These are phyloP conservation scores for Phanerotoma sp. DNA, from an alignment of 2,888 invertebrate species.

Conservation along the genomic window DNA sequence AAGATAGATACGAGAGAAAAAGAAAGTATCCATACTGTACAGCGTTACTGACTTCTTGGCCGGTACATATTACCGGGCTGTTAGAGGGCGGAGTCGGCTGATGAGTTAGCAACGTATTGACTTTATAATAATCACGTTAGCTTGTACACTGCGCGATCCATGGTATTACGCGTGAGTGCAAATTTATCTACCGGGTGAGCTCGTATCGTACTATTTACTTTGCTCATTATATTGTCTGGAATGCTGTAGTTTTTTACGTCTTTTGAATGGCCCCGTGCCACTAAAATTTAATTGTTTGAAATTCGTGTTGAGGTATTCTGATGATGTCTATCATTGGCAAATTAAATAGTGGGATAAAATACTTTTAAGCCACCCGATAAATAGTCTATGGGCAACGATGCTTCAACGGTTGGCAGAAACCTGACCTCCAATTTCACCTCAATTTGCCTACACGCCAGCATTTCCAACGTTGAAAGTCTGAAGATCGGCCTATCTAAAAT, in stretches of 20 bases:
- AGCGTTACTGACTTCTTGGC: slow-evolving; percentile 55
- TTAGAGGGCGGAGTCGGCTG: slow-evolving; percentile 57
- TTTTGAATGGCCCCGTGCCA: too few species aligned
- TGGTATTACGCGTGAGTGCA: slow-evolving; percentile 47
- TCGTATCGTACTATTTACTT: background rate
- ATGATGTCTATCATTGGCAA: background rate
- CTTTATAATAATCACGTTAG: slow-evolving; percentile 58
- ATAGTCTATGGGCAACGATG: slow-evolving; percentile 27
- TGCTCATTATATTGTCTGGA: background rate
- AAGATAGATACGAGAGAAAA: slow-evolving; percentile 7
- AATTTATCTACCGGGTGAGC: slow-evolving; percentile 46
- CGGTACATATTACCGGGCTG: slow-evolving; percentile 56
- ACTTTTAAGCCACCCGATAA: slow-evolving; percentile 45
- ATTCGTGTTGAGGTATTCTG: background rate
- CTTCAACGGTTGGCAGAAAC: slow-evolving; percentile 48
- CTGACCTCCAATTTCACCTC: slow-evolving; percentile 58
- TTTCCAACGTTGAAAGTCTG: slow-evolving; percentile 37
- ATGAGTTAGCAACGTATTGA: slow-evolving; percentile 59
- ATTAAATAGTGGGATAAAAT: background rate
- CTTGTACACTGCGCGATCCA: slow-evolving; percentile 43
- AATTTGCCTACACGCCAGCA: slow-evolving; percentile 56
- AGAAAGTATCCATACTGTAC: slow-evolving; percentile 38
- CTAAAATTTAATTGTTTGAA: background rate
- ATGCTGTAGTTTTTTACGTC: background rate
- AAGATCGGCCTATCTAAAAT: slow-evolving; percentile 55